Evolutionary conservation across 2,888 invertebrate genomes (phyloP).

Genomic region (Notodonta ziczac): DNA sequence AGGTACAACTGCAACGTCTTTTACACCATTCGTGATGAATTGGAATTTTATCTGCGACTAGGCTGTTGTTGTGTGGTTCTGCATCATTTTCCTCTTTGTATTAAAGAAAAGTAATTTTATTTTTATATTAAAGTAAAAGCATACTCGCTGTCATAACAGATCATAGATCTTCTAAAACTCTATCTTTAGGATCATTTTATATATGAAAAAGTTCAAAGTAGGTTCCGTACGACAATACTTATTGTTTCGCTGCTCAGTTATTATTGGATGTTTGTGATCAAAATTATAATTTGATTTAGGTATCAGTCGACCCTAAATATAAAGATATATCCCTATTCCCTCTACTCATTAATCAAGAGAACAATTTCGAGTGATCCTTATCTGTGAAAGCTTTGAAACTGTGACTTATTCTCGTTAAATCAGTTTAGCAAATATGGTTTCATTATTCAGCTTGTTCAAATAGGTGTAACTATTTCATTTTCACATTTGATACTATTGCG

Average conservation of each 20-base stretch:
- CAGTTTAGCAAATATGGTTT: slow-evolving; percentile 41
- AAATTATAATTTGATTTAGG: not conserved
- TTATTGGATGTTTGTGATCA: not conserved
- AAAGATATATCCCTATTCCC: slow-evolving; percentile 15
- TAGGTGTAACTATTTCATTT: slow-evolving; percentile 38
- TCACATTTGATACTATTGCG: slow-evolving; percentile 13
- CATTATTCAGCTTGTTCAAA: slow-evolving; percentile 41
- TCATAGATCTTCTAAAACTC: no score
- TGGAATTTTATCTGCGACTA: slow-evolving; percentile 44
- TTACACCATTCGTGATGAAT: slow-evolving; percentile 42
- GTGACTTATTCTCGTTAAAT: slow-evolving; percentile 62
- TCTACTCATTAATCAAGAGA: slow-evolving; percentile 58
- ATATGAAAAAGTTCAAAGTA: no score
- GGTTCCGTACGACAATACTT: not conserved
- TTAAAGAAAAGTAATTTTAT: no score
- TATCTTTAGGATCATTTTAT: no score
- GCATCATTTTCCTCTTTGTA: not conserved
- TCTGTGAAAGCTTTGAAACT: slow-evolving; percentile 62
- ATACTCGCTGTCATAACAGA: no score
- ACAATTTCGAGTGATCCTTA: slow-evolving; percentile 57
- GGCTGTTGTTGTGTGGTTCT: slow-evolving; percentile 9
- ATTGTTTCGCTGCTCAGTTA: not conserved
- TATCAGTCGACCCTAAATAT: slow-evolving; percentile 13
- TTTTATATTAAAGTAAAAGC: no score
- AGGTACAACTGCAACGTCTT: slow-evolving; percentile 23